Base-by-base conservation (phyloP, 2,888 invertebrate species). In the Clistopyga incitator region DNA sequence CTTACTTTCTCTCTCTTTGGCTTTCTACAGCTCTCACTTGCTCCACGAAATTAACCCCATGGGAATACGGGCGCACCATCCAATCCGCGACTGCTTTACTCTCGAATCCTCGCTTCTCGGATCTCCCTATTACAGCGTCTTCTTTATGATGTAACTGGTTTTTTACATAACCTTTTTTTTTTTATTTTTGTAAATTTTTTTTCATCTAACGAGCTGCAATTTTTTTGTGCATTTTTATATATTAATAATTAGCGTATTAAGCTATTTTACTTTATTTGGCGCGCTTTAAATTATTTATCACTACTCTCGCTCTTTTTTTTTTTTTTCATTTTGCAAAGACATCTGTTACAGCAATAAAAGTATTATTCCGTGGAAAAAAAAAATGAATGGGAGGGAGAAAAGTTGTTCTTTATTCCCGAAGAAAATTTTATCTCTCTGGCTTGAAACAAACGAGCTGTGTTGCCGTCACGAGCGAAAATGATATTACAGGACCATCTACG, bases 41-140 rank as follows among this genome's bases (percentile, higher is more conserved):
- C 74, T 23, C 42, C 81, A 85, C 76, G 86, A 90, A 92, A 92
- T 92, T 92, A 92, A 92, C 88, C 92, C 91, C 91, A 84, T 87
- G 92, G 91, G 92, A 90, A 76, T 50, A 13, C 64, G 59, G 42
- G 59, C 38, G 85, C 79, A 84, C 86, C 87, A 84, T 88, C 87
- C 89, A 78, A 84, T 84, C 74, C 84, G 78, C 68, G 70, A 65
- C 64, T 76, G 59, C 45, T 54, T 76, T 45, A 79, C 52, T 72
- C 29, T 59, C 59, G 23, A 61, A 10, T 20, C 18, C 38, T 64
- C 64, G 64, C 11, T 20, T 64, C 20, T 47, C 47, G 25, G 13
- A 42, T 67, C 67, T 67, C 15, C 23, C 47, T 47, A 6, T 64
- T 64, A n/a, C n/a, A 38, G 61, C 42, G 42, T 65, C 20, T 42